These are phyloP conservation scores for Bradynema listronoti DNA, from an alignment of 1,140 invertebrate species.

Conservation along the genomic window DNA sequence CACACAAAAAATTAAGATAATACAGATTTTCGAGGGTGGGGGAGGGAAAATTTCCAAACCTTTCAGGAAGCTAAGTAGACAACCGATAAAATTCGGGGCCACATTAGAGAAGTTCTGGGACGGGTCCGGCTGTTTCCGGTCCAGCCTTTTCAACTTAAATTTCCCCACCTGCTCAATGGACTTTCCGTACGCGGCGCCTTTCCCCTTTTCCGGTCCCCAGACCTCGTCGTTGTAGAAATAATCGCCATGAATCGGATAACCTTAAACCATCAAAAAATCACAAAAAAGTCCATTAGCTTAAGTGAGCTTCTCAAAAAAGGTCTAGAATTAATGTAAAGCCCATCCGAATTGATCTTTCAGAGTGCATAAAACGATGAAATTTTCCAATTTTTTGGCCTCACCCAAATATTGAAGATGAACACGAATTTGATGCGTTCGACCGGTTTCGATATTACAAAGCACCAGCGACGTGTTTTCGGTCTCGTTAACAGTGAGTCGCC, in stretches of 20 bases:
- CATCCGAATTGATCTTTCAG: too few species aligned
- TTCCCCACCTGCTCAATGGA: slow-evolving; percentile 70
- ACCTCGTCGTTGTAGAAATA: slow-evolving; percentile 85
- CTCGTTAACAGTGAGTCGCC: slow-evolving; percentile 59
- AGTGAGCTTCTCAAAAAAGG: too few species aligned
- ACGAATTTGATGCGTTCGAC: slow-evolving; percentile 94
- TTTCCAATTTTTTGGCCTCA: slow-evolving; percentile 56
- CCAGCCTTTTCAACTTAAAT: too few species aligned
- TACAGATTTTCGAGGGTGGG: too few species aligned
- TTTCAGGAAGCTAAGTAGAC: neutral
- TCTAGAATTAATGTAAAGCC: too few species aligned
- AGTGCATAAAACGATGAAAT: too few species aligned
- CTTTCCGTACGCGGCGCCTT: slow-evolving; percentile 81
- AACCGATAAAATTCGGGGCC: neutral
- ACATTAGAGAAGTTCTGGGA: too few species aligned
- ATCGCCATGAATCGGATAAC: slow-evolving; percentile 92
- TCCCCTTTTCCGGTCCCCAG: slow-evolving; percentile 83
- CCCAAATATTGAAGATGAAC: slow-evolving; percentile 96
- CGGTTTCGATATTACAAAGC: slow-evolving; percentile 79
- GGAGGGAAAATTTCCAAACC: too few species aligned
- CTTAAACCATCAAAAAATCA: slow-evolving; percentile 60
- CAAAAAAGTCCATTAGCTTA: too few species aligned
- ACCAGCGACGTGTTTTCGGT: slow-evolving; percentile 77
- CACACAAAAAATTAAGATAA: too few species aligned
- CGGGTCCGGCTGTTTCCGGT: too few species aligned